Evolutionary conservation across 2,888 invertebrate species (phyloP), one percentile per base, ranked within the genome.

Genomic region (Drosophila meridiana): DNA sequence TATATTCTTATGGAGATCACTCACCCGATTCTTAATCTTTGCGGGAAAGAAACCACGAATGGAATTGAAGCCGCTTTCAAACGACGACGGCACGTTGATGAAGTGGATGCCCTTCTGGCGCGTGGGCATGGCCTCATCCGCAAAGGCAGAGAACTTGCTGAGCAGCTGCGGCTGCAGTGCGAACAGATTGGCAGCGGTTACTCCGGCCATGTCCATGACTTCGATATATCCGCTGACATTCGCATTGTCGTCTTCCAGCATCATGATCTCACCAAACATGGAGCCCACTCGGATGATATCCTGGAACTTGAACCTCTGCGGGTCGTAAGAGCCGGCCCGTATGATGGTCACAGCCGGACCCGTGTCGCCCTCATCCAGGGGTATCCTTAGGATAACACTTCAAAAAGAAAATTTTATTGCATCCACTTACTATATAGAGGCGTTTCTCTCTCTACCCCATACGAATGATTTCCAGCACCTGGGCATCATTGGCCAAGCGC

Each of bases 191-290:
- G 93, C 93, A 5, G 94, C 90, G 0, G 94, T 94, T 7, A 95
- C 93, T 47, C 94, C 94, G 47, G 93, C 90, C 92, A 95, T 93
- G 89, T 96, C 96, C 66, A 95, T 92, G 40, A 96, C 90, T 30
- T 94, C 94, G 30, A 94, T 76, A 62, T 92, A 94, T 38, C 95
- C 95, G 72, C 94, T 92, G 32, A 95, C 93, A 32, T 94, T 93
- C 9, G 94, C 94, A 83, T 95, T 94, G 83, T 96, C 96, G 86
- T 95, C 95, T 89, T 95, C 95, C 38, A 95, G 90, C 91, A 95
- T 92, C 88, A 95, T 92, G 73, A 95, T 94, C 84, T 95, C 95
- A 43, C 94, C 94, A 38, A 95, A 93, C 95, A 96, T 95, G 52
- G 94, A 94, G 8, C 94, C 94, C 4, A 94, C 93, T 83, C 94